A percentile compares a stretch with the other conserved stretches of the same genome.
phyloP scores from a whole-genome alignment of 2,888 invertebrate genomes.

The Volucella zonaria region DNA sequence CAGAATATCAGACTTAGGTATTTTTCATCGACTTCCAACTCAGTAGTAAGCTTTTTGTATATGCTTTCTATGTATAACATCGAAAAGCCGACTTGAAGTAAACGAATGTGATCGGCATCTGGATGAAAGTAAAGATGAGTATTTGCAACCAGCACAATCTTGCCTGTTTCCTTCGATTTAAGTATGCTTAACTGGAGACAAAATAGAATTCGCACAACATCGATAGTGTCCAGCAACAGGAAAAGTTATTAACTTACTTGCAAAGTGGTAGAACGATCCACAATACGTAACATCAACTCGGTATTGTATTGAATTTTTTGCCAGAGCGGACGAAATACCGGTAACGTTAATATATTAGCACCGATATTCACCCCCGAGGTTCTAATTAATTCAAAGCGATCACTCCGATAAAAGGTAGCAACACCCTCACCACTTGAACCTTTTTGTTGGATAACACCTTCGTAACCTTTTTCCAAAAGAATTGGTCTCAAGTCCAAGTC shows the following conservation, averaged over 20 bases:
- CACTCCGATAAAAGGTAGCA: slow-evolving; percentile 88
- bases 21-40: slow-evolving; percentile 76
- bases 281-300: slow-evolving; percentile 84
- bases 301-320: slow-evolving; percentile 85
- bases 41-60: slow-evolving; percentile 78
- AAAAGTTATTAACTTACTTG: slow-evolving; percentile 82
- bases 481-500: slow-evolving; percentile 86
- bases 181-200: slow-evolving; percentile 83
- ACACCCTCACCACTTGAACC: slow-evolving; percentile 91
- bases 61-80: slow-evolving; percentile 88
- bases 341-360: slow-evolving; percentile 84
- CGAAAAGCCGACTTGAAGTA: slow-evolving; percentile 91
- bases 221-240: too few relatives aligned
- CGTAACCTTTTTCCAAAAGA: slow-evolving; percentile 84
- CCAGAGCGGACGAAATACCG: slow-evolving; percentile 85
- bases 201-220: neutral
- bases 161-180: slow-evolving; percentile 84
- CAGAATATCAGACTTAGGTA: slow-evolving; percentile 89
- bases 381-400: slow-evolving; percentile 86
- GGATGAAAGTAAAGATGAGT: slow-evolving; percentile 97
- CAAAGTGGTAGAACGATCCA: slow-evolving; percentile 87
- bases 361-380: slow-evolving; percentile 85
- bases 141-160: slow-evolving; percentile 89
- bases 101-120: slow-evolving; percentile 93
- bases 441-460: slow-evolving; percentile 88